Evolutionary conservation across 2,113 vertebrate genomes (phyloP).

Genomic region (Oreotrochilus melanogaster): DNA sequence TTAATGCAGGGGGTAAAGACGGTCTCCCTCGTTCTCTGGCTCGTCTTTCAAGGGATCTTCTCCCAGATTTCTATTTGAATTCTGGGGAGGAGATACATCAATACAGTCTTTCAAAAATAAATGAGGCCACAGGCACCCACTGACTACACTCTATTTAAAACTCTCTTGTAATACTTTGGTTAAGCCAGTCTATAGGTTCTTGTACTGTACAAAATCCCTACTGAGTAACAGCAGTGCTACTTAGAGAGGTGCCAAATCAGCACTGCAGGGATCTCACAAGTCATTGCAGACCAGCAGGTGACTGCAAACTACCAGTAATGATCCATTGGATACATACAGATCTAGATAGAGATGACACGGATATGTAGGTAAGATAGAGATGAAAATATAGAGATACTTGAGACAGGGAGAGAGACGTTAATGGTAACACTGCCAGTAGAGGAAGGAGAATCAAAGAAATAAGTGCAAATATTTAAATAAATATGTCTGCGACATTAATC

Average conservation of each 20-base stretch:
- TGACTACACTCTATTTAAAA: slow-evolving; percentile 68
- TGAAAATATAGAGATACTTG: neutral
- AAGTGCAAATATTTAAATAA: neutral
- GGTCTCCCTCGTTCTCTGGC: slow-evolving; percentile 56
- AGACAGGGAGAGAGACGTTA: neutral
- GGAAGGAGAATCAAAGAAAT: neutral
- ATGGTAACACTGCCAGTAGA: neutral
- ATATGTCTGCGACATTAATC: neutral
- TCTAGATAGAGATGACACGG: neutral
- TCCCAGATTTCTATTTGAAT: slow-evolving; percentile 65
- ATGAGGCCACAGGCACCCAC: slow-evolving; percentile 68
- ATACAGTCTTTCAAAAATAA: slow-evolving; percentile 69
- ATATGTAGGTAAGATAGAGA: neutral
- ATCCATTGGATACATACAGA: neutral
- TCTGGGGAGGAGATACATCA: slow-evolving; percentile 69
- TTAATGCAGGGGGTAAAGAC: slow-evolving; percentile 65
- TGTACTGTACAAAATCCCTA: slow-evolving; percentile 51
- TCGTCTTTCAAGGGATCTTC: slow-evolving; percentile 71
- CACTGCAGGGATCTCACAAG: neutral
- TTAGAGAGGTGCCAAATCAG: slow-evolving; percentile 38
- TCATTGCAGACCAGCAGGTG: slow-evolving; percentile 9
- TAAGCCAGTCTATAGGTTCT: slow-evolving; percentile 52
- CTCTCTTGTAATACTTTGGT: slow-evolving; percentile 52
- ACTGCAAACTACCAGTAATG: slow-evolving; percentile 29
- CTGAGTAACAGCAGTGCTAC: slow-evolving; percentile 45